Conservation (phyloP, 2,888 invertebrate genomes). For the Kryphioiulus occultus region DNA sequence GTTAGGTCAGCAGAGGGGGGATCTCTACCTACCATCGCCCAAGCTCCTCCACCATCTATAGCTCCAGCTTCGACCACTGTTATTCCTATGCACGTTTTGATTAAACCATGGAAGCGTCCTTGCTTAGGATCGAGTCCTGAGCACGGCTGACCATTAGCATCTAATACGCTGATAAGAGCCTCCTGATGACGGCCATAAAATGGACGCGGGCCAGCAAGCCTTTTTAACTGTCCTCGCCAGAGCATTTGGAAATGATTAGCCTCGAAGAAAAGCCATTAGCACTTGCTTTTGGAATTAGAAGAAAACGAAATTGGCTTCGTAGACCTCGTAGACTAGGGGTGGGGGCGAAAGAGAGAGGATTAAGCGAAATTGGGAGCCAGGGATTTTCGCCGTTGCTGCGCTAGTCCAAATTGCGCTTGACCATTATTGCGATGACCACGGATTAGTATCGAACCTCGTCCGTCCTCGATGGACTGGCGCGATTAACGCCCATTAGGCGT, state of each 20-base stretch:
- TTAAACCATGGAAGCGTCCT: background rate
- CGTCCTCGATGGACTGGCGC: background rate
- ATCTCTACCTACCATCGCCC: background rate
- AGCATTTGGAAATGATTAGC: conserved; percentile 38
- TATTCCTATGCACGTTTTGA: background rate
- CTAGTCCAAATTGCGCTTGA: background rate
- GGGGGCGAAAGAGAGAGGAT: background rate
- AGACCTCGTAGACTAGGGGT: background rate
- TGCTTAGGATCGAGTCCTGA: conserved; percentile 21
- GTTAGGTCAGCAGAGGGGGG: background rate
- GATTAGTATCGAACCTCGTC: conserved; percentile 28
- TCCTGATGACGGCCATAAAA: conserved; percentile 39
- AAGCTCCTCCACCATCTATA: background rate
- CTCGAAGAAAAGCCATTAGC: conserved; percentile 38
- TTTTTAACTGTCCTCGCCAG: conserved; percentile 40
- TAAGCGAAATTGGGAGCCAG: conserved; percentile 29
- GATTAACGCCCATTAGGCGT: conserved; percentile 15
- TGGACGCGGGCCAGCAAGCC: background rate
- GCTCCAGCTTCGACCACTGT: background rate
- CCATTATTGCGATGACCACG: conserved; percentile 32
- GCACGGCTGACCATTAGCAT: conserved; percentile 38
- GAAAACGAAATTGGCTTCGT: conserved; percentile 32
- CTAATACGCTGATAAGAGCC: conserved; percentile 40
- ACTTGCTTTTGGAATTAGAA: conserved; percentile 40
- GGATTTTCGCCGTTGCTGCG: background rate